These are phyloP conservation scores for Pipistrellus kuhlii DNA, from an alignment of 2,797 vertebrate genomes.

Conservation along the genomic window DNA sequence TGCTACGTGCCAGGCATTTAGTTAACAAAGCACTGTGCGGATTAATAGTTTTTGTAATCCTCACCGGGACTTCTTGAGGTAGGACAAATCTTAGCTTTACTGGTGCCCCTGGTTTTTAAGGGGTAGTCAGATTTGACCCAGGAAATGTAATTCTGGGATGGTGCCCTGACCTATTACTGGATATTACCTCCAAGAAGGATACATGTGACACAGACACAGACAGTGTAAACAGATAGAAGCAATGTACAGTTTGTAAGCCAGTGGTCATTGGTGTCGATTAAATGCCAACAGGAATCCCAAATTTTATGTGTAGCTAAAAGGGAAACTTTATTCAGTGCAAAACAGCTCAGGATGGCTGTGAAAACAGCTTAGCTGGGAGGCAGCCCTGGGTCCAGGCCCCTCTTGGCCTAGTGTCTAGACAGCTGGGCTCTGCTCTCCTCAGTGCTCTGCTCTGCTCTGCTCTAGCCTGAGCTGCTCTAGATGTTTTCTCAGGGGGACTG, in stretches of 20 bases:
- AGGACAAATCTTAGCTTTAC: background rate
- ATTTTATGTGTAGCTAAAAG: background rate
- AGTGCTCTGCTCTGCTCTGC: too few species aligned
- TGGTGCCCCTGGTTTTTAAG: background rate
- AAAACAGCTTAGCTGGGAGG: background rate
- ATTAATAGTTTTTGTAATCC: conserved; percentile 42
- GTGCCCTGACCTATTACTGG: background rate
- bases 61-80: background rate
- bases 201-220: background rate
- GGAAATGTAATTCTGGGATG: background rate
- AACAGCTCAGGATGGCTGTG: background rate
- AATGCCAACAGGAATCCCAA: background rate
- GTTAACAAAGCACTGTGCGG: background rate
- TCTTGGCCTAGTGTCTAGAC: background rate
- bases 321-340: background rate
- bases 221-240: background rate
- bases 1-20: background rate
- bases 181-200: background rate
- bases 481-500: background rate
- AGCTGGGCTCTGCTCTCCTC: background rate
- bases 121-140: background rate
- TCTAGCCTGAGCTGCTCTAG: background rate
- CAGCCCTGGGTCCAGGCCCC: background rate
- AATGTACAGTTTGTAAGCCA: background rate
- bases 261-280: background rate